Evolutionary conservation across 2,888 invertebrate species (phyloP).

Genomic region (Spilarctia lutea): DNA sequence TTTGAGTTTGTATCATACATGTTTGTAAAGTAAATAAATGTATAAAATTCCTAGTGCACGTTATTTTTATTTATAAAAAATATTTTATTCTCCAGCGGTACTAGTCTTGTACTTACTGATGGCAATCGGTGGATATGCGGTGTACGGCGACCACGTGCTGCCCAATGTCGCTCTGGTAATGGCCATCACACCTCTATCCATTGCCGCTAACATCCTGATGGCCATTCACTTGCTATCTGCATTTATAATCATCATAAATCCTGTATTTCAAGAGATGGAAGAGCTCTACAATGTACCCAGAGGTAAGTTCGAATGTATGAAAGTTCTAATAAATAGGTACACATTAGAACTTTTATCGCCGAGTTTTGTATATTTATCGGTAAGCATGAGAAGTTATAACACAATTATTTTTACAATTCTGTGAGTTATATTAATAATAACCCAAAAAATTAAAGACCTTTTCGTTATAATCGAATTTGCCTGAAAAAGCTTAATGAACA

Average conservation of each 20-base stretch:
- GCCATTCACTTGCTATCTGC: slow-evolving; percentile 88
- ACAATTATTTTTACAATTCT: no score
- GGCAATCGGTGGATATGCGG: slow-evolving; percentile 87
- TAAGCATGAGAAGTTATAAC: no score
- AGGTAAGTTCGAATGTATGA: slow-evolving; percentile 69
- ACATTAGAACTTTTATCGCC: no score
- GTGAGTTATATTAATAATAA: no score
- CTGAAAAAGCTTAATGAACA: no score
- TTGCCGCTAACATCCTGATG: slow-evolving; percentile 88
- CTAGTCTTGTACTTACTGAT: slow-evolving; percentile 87
- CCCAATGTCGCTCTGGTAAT: slow-evolving; percentile 88
- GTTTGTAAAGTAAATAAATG: no score
- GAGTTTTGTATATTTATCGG: no score
- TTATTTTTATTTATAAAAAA: neutral
- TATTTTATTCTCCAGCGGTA: slow-evolving; percentile 74
- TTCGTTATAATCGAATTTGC: no score
- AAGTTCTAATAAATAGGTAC: no score
- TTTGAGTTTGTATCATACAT: no score
- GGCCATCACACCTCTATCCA: slow-evolving; percentile 82
- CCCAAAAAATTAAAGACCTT: no score
- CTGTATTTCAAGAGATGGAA: slow-evolving; percentile 90
- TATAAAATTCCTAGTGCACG: neutral
- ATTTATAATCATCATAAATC: slow-evolving; percentile 90
- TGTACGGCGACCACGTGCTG: slow-evolving; percentile 87
- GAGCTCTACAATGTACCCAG: slow-evolving; percentile 87